Evolutionary conservation across 2,888 invertebrate genomes (phyloP).

Genomic region (Iselma pallidipennis): DNA sequence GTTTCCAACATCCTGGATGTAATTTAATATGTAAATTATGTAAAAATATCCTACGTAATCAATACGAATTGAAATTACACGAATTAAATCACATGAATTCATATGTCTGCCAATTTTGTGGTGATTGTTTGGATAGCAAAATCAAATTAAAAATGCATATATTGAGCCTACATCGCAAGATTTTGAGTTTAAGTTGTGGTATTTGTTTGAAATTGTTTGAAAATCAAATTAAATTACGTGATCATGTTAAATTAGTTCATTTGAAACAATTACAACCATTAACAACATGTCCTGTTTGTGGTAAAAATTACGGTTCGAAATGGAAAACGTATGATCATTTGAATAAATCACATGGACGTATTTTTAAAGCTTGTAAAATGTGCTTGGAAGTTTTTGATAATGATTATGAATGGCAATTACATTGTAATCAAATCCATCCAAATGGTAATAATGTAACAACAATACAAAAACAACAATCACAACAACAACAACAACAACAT

Average conservation of each 20-base stretch:
- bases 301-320: constrained; percentile 63
- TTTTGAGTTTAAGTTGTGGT: constrained; percentile 62
- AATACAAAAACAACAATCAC: constrained; percentile 8
- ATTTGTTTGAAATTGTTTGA: constrained; percentile 62
- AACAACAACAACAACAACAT: background rate
- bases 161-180: constrained; percentile 60
- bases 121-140: constrained; percentile 61
- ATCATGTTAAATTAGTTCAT: constrained; percentile 61
- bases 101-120: constrained; percentile 64
- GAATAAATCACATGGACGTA: constrained; percentile 62
- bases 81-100: constrained; percentile 59
- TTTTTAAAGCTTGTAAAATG: constrained; percentile 63
- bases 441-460: constrained; percentile 18
- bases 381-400: constrained; percentile 63
- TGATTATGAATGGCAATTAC: constrained; percentile 58
- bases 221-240: constrained; percentile 60
- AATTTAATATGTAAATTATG: constrained; percentile 60
- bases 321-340: constrained; percentile 65
- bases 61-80: constrained; percentile 59
- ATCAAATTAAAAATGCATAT: constrained; percentile 65
- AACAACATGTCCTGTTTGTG: constrained; percentile 63
- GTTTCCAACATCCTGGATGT: constrained; percentile 60
- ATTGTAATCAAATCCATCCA: constrained; percentile 55
- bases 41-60: constrained; percentile 59
- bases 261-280: constrained; percentile 56